Percentiles rank a stretch among this genome's conserved stretches.
These are phyloP conservation scores for Helicoverpa zea DNA, from an alignment of 1,140 invertebrate species.

Conservation along the genomic window DNA sequence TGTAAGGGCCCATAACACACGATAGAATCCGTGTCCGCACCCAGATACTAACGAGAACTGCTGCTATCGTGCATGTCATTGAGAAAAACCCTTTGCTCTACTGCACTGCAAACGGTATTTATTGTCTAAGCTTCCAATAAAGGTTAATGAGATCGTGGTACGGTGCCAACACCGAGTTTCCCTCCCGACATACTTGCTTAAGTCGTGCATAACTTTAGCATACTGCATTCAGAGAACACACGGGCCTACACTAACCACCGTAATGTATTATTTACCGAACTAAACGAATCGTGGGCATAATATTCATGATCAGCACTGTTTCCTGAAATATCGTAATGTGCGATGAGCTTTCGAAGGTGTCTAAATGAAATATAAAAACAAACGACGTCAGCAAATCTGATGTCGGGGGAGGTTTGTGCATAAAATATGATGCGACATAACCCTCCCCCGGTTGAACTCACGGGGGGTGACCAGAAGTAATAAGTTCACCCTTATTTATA, in stretches of 20 bases:
- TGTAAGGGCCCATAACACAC: conserved; percentile 15
- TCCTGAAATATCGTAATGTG: too few relatives aligned
- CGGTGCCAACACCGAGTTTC: conserved; percentile 24
- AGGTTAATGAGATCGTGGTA: conserved; percentile 24
- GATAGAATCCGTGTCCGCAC: neutral
- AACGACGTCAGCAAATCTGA: conserved; percentile 24
- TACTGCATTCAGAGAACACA: conserved; percentile 32
- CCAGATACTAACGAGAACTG: neutral
- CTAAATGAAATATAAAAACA: conserved; percentile 30
- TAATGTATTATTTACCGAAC: conserved; percentile 7
- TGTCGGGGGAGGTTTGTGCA: conserved; percentile 30
- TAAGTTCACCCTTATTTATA: conserved; percentile 54
- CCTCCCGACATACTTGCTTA: conserved; percentile 24
- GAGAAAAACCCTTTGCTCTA: conserved; percentile 24
- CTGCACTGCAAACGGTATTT: conserved; percentile 7
- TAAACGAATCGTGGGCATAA: too few relatives aligned
- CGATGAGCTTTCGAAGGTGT: neutral
- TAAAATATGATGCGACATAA: conserved; percentile 44
- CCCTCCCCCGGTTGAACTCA: conserved; percentile 33
- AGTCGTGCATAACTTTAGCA: conserved; percentile 28
- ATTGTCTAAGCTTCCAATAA: conserved; percentile 23
- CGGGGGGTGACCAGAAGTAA: conserved; percentile 51
- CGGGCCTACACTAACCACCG: neutral
- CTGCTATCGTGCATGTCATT: conserved; percentile 27
- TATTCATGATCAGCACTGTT: too few relatives aligned